Conservation (phyloP, 2,113 vertebrate species). For the Crotalus helleri region DNA sequence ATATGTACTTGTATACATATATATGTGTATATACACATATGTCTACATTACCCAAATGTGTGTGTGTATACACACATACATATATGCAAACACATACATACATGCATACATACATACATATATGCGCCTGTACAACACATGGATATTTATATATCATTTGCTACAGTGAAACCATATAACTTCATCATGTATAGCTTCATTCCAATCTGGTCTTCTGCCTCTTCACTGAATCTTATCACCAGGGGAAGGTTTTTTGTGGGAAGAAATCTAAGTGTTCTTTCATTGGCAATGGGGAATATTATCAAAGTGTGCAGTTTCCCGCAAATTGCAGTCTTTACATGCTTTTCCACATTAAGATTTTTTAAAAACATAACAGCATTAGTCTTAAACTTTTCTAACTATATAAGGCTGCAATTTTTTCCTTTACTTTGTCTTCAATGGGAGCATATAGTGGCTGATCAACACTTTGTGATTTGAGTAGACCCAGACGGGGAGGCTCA, state of each 20-base stretch:
- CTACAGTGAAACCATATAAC: not conserved
- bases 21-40: not conserved
- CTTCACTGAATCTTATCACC: not conserved
- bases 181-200: not conserved
- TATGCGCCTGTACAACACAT: too few relatives aligned
- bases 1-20: not conserved
- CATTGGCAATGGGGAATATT: not conserved
- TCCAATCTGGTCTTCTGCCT: not conserved
- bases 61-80: not conserved
- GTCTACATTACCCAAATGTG: too few relatives aligned
- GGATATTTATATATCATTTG: not conserved
- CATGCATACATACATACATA: too few relatives aligned
- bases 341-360: not conserved
- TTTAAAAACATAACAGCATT: not conserved
- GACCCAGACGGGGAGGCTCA: not conserved
- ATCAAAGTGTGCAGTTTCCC: not conserved
- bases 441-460: not conserved
- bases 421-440: not conserved
- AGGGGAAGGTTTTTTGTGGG: not conserved
- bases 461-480: not conserved
- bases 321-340: too few relatives aligned
- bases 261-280: not conserved
- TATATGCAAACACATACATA: too few relatives aligned
- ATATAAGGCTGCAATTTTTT: not conserved
- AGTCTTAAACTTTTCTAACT: not conserved